Evolutionary conservation across 2,888 invertebrate genomes (phyloP).

Genomic region (Papilio protenor): DNA sequence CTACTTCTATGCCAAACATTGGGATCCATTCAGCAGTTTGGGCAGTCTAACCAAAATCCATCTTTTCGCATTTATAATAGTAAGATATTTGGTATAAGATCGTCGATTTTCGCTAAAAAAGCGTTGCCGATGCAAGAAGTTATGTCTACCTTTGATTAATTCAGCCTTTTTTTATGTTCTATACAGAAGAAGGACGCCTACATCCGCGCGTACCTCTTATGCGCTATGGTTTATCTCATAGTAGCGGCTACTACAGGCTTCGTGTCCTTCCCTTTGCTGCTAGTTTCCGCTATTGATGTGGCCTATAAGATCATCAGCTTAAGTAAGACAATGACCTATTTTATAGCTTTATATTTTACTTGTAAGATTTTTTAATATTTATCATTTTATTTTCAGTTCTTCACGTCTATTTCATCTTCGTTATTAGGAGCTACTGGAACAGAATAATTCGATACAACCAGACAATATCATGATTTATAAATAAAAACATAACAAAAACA

Average conservation of each 20-base stretch:
- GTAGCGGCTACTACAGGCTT: constrained; percentile 23
- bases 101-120: too few relatives aligned
- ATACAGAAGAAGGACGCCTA: constrained; percentile 18
- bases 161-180: not conserved
- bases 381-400: constrained; percentile 15
- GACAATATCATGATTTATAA: not conserved
- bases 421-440: constrained; percentile 12
- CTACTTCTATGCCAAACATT: too few relatives aligned
- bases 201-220: constrained; percentile 21
- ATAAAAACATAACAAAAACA: not conserved
- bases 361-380: not conserved
- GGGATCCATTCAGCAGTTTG: too few relatives aligned
- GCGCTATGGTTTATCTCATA: constrained; percentile 11
- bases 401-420: constrained; percentile 15
- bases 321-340: constrained; percentile 1
- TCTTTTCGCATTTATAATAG: too few relatives aligned
- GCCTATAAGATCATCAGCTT: constrained; percentile 22
- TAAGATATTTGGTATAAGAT: too few relatives aligned
- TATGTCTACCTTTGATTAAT: too few relatives aligned
- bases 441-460: constrained; percentile 10
- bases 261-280: constrained; percentile 24
- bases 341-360: not conserved
- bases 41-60: too few relatives aligned
- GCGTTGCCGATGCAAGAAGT: too few relatives aligned
- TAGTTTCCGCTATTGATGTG: not conserved